Evolutionary conservation across 2,797 vertebrate genomes (phyloP).

Genomic region (Cottoperca gobio): DNA sequence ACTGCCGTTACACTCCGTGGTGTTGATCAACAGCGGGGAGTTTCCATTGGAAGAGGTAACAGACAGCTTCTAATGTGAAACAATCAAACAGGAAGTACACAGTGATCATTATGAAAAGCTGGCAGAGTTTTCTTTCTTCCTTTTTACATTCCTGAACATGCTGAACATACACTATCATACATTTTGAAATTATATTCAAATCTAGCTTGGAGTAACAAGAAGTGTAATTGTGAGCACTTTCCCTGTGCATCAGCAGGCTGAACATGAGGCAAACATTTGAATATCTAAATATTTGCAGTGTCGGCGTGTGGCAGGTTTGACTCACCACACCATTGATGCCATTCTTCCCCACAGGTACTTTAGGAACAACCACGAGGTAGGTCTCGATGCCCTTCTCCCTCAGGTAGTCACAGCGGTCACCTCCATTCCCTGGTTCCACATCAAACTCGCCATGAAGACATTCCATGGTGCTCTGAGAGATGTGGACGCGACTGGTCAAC

Average conservation of each 20-base stretch:
- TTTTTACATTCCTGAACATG: constrained; percentile 1
- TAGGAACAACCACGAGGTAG: constrained; percentile 90
- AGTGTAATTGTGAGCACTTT: no score
- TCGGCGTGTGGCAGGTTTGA: constrained; percentile 14
- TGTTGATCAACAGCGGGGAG: constrained; percentile 85
- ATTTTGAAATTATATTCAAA: not conserved
- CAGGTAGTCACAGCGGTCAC: constrained; percentile 92
- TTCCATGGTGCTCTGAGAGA: constrained; percentile 93
- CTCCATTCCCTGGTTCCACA: constrained; percentile 91
- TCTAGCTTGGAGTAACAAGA: not conserved
- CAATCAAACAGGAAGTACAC: constrained; percentile 9
- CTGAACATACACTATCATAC: not conserved
- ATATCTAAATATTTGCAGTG: constrained; percentile 1
- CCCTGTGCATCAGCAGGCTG: not conserved
- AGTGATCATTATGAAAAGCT: not conserved
- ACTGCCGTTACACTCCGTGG: constrained; percentile 90
- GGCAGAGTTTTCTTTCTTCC: not conserved
- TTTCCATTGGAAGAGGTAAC: constrained; percentile 87
- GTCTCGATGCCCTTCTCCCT: constrained; percentile 92
- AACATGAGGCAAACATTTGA: constrained; percentile 5
- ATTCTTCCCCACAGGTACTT: constrained; percentile 86
- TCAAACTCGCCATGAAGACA: constrained; percentile 95
- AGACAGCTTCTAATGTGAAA: constrained; percentile 81
- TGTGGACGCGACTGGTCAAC: constrained; percentile 91
- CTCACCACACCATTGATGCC: constrained; percentile 92